Evolutionary conservation across 2,113 vertebrate species (phyloP), one percentile per base, ranked within the genome.

Genomic region (Rhagologus leucostigma): DNA sequence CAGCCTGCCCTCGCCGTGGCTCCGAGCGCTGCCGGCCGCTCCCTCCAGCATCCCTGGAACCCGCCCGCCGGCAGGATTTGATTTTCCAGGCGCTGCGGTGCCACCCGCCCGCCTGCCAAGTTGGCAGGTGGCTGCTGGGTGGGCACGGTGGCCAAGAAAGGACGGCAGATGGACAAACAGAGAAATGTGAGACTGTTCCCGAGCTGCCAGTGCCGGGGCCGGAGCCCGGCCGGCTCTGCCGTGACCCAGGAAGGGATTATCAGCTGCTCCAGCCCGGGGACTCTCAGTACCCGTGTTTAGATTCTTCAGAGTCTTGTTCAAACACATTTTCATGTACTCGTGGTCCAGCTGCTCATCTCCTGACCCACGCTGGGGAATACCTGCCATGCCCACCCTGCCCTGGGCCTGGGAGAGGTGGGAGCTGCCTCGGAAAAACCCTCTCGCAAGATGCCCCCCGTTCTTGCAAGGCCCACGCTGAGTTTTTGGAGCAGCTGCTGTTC

Each of bases 31-130:
- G 53, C 63, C 62, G 9, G 84, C 90, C 70, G 50, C 85, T 90
- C 76, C 90, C 94, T 94, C 73, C 87, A 37, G 70, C 84, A 62
- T 41, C 95, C 89, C 94, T 89, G 90, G 60, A 75, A 73, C 67
- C 60, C 30, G 9, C 64, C 22, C 4, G 7, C 9, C 26, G 8
- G 88, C 55, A 62, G 71, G 87, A 4, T 10, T 46, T 24, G 46
- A 39, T 96, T 92, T 67, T 85, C 77, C 90, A 92, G 84, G 71
- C 39, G 1, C 52, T 70, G 83, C 69, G 32, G 50, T 80, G 80
- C 84, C 89, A 76, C 49, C 44, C 7, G 0, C 24, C 29, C 2
- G 37, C 42, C 73, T 41, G 62, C 84, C 89, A 59, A 55, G 82
- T 22, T 92, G 88, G 78, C 87, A 78, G 94, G 88, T 78, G 50